phyloP scores from a whole-genome alignment of 1,140 invertebrate genomes.

The Oreohelix idahoensis region DNA sequence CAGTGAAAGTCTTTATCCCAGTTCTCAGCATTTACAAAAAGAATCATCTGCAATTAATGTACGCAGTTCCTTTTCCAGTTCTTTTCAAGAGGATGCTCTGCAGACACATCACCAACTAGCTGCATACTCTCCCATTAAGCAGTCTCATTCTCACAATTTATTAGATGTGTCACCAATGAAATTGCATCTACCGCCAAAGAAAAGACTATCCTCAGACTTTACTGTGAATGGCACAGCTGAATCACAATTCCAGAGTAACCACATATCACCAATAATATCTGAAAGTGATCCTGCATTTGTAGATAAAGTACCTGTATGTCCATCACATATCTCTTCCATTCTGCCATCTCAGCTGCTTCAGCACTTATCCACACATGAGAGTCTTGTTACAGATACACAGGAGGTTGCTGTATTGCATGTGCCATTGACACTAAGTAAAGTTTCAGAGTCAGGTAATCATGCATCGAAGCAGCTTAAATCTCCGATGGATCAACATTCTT shows the following conservation, averaged over 20 bases:
- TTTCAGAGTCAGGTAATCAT: background rate
- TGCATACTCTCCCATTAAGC: background rate
- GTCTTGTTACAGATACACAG: background rate
- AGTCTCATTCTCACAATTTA: background rate
- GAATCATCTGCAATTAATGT: background rate
- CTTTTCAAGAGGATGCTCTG: background rate
- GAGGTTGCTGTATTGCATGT: background rate
- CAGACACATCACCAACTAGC: background rate
- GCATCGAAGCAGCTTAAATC: background rate
- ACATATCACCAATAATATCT: background rate
- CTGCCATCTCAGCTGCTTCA: background rate
- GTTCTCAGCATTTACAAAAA: background rate
- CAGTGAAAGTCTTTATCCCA: background rate
- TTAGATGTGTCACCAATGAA: background rate
- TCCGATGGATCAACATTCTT: background rate
- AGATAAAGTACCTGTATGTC: background rate
- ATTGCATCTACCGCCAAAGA: slow-evolving; percentile 12
- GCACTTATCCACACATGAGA: background rate
- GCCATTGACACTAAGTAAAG: background rate
- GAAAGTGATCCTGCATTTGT: background rate
- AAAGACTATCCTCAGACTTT: slow-evolving; percentile 11
- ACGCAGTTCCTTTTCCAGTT: background rate
- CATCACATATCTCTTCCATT: background rate
- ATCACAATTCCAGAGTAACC: background rate
- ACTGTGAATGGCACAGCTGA: background rate